Base-by-base conservation (phyloP, 2,113 vertebrate species). In the Monarcha castaneiventris region DNA sequence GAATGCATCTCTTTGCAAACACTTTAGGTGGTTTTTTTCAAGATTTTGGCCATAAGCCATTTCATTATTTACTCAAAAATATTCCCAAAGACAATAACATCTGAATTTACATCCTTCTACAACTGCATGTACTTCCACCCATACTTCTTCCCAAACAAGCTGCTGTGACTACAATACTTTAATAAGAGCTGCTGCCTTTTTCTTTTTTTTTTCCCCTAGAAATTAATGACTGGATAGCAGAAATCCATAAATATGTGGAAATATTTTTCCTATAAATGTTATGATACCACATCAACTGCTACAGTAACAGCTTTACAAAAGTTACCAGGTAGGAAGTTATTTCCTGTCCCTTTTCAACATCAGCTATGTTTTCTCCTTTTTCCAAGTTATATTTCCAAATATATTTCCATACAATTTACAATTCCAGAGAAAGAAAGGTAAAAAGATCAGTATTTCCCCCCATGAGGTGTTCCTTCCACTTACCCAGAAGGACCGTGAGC, bases 401-500 rank as follows among this genome's bases (percentile, higher is more conserved):
- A 20, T 9, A 59, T 51, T 84, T 23, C 33, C 27, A 56, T n/a
- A 61, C 26, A 46, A n/a, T 15, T 72, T 35, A 54, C 11, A 76
- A 20, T 10, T 72, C 17, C 33, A n/a, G 25, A 90, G 46, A 23
- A 69, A 72, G 29, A 54, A 67, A 67, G 15, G n/a, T 21, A 46
- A 52, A 55, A 46, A 77, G 12, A 74, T 32, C 7, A 26, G 9
- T 41, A 12, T n/a, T 61, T 23, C 12, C 16, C 5, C 5, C 16
- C 2, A 2, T 0, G 6, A 69, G 7, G 43, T n/a, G 56, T 21
- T 78, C 59, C n/a, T 88, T 49, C 64, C 67, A 92, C 96, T 97
- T 84, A 97, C 97, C 97, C 51, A 97, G n/a, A 71, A 97, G 22
- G 52, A 97, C 90, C 1, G 94, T 96, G 49, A 97, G 56, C 97